A percentile compares a stretch with the other conserved stretches of the same genome.
Evolutionary conservation across 2,797 vertebrate genomes (phyloP).

Genomic region (Gymnoscopelus microlampas): DNA sequence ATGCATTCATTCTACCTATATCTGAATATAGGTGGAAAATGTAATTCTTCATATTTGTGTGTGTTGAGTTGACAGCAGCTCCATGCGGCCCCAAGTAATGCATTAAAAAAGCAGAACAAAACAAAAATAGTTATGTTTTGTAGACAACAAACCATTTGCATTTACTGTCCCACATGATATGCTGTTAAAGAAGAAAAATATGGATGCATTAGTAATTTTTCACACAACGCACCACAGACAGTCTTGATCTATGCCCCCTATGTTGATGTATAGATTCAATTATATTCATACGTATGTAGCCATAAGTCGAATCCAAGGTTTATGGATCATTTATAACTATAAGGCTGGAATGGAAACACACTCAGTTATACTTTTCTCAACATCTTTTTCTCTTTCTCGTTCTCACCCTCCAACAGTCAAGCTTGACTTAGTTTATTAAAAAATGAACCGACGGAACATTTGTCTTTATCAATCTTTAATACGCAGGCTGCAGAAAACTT

Average conservation of each 20-base stretch:
- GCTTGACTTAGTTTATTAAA: too few species aligned
- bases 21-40: too few species aligned
- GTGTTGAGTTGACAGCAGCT: too few species aligned
- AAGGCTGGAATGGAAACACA: slow-evolving; percentile 25
- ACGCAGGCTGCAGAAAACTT: too few species aligned
- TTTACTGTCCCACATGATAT: slow-evolving; percentile 42
- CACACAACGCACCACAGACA: slow-evolving; percentile 23
- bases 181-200: slow-evolving; percentile 39
- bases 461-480: too few species aligned
- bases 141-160: slow-evolving; percentile 33
- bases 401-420: not conserved
- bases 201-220: slow-evolving; percentile 26
- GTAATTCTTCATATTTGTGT: too few species aligned
- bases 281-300: slow-evolving; percentile 31
- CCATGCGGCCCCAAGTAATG: too few species aligned
- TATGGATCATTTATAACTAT: slow-evolving; percentile 37
- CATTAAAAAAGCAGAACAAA: too few species aligned
- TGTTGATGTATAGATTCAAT: slow-evolving; percentile 56
- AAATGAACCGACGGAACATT: too few species aligned
- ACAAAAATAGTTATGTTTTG: slow-evolving; percentile 19
- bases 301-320: slow-evolving; percentile 34
- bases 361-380: not conserved
- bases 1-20: too few species aligned
- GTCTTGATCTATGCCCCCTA: slow-evolving; percentile 22
- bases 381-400: not conserved